Percentiles rank a stretch among this genome's conserved stretches.
These are phyloP conservation scores for Diorhabda elongata DNA, from an alignment of 1,140 invertebrate genomes.

Conservation along the genomic window DNA sequence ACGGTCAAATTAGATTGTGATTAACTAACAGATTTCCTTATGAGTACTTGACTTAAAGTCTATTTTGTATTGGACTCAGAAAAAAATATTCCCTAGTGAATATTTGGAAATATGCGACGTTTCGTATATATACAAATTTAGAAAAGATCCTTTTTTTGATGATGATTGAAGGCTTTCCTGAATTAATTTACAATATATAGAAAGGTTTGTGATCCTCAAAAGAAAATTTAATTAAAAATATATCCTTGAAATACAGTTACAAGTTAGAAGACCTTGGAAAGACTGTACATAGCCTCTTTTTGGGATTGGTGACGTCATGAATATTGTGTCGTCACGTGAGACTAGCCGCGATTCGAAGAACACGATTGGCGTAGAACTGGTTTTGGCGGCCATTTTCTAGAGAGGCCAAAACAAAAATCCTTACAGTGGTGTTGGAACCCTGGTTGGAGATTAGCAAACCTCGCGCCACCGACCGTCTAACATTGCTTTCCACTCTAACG, in stretches of 20 bases:
- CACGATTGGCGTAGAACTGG: conserved; percentile 34
- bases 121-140: conserved; percentile 11
- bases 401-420: conserved; percentile 37
- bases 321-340: conserved; percentile 38
- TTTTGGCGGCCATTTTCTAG: conserved; percentile 42
- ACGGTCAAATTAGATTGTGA: conserved; percentile 7
- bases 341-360: conserved; percentile 24
- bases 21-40: conserved; percentile 3
- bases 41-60: conserved; percentile 13
- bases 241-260: conserved; percentile 54
- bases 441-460: conserved; percentile 31
- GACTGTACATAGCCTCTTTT: conserved; percentile 35
- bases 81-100: conserved; percentile 19
- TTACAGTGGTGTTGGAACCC: conserved; percentile 28
- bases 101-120: conserved; percentile 15
- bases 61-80: conserved; percentile 14
- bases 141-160: conserved; percentile 3
- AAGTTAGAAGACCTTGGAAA: conserved; percentile 46
- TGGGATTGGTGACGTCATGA: conserved; percentile 35
- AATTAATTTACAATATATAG: not conserved
- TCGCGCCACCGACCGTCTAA: conserved; percentile 29
- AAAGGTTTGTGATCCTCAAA: not conserved
- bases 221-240: conserved; percentile 17
- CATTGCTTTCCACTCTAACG: conserved; percentile 25
- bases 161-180: conserved; percentile 9